Conservation (phyloP, 1,140 invertebrate species). For the Holotrichia oblita region DNA sequence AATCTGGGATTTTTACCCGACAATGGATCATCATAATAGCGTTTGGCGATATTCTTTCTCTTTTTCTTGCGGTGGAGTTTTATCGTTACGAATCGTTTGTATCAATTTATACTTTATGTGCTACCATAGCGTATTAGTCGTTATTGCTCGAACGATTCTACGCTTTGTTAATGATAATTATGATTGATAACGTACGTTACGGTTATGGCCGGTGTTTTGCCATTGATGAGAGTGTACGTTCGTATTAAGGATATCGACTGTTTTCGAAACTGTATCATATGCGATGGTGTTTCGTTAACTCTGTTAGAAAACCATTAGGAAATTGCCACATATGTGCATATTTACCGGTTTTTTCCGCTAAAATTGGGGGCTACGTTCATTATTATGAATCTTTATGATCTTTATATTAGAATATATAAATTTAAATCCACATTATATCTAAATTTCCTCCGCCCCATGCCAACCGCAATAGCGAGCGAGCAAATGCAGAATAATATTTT, state of each 20-base stretch:
- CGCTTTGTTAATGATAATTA: background rate
- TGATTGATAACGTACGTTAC: background rate
- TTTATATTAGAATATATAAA: too few species aligned
- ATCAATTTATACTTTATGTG: background rate
- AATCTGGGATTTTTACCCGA: conserved; percentile 4
- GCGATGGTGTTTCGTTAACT: too few species aligned
- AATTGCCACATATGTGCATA: too few species aligned
- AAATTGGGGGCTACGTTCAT: too few species aligned
- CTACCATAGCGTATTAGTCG: background rate
- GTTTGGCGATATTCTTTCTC: background rate
- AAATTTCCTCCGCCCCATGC: too few species aligned
- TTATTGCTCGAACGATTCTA: background rate
- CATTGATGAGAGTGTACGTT: background rate
- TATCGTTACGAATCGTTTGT: conserved; percentile 8
- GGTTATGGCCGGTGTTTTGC: background rate
- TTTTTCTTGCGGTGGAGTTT: background rate
- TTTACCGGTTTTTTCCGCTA: too few species aligned
- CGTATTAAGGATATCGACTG: background rate
- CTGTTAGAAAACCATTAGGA: too few species aligned
- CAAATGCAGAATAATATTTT: too few species aligned
- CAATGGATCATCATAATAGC: conserved; percentile 16
- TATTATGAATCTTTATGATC: too few species aligned
- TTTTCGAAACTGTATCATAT: too few species aligned
- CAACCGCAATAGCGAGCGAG: too few species aligned
- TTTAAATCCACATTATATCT: too few species aligned